Evolutionary conservation across 2,888 invertebrate genomes (phyloP).

Genomic region (Scrobipalpa costella): DNA sequence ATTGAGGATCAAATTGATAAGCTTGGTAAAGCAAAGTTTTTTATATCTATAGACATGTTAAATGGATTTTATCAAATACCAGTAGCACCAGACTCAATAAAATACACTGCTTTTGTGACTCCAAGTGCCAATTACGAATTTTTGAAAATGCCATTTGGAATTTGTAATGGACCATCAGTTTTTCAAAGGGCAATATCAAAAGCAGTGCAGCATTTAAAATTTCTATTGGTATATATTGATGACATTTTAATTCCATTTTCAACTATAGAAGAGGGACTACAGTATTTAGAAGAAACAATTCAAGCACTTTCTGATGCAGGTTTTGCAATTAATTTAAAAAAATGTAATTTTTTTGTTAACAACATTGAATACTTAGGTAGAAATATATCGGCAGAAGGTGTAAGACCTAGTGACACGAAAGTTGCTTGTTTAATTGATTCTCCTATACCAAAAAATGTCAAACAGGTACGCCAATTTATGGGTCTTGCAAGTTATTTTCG

Average conservation of each 20-base stretch:
- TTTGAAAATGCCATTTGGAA: background rate
- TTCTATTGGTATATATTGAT: background rate
- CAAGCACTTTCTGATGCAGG: background rate
- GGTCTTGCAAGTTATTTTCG: conserved; percentile 4
- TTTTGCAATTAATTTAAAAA: background rate
- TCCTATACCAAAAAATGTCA: background rate
- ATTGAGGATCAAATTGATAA: background rate
- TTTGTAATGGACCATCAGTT: background rate
- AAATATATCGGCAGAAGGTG: background rate
- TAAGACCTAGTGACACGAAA: background rate
- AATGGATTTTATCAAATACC: no score
- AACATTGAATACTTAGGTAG: conserved; percentile 1
- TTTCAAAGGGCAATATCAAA: background rate
- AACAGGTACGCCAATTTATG: background rate
- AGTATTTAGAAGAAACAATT: background rate
- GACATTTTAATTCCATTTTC: conserved; percentile 28
- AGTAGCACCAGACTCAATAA: background rate
- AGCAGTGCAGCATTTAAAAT: background rate
- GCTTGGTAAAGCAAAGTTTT: background rate
- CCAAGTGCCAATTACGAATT: background rate
- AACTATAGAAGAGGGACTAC: background rate
- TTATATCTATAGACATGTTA: background rate
- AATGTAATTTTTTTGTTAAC: background rate
- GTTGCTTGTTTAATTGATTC: background rate
- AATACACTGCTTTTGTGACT: background rate